Evolutionary conservation across 2,888 invertebrate genomes (phyloP), one percentile per base, ranked within the genome.

Genomic region (Rhabditoides inermis): DNA sequence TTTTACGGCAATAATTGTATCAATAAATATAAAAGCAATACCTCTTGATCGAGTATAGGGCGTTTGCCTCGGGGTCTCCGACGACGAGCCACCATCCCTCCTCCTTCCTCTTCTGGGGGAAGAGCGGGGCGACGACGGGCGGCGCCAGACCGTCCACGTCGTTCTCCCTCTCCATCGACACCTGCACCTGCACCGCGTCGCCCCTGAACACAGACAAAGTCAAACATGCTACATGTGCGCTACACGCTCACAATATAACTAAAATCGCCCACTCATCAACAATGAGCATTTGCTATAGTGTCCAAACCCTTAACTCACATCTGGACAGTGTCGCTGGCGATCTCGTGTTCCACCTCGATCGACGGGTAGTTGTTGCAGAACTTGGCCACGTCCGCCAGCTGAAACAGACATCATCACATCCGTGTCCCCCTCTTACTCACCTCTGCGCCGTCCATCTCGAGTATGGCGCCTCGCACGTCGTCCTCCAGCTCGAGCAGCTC

Each of bases 321-420:
- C 12, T 51, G 51, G 72, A 90, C 83, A 57, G 82, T 82, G 55
- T 88, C 87, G 71, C 86, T 86, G 57, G 88, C 81, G 2, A 95
- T 87, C 79, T 94, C 89, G 69, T 90, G 92, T 0, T 85, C 86
- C 76, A 95, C 84, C 76, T 98, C 95, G 60, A 98, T 95, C 77
- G 95, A 94, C 0, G 98, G 98, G 78, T 99, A 99, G 52, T 94
- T 83, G 81, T 98, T 98, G 78, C 95, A 99, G 83, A 98, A 99
- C 36, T 89, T 83, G 0, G 95, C 98, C 1, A 99, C 95, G 77
- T 98, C 98, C 0, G 89, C 89, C 88, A 95, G 90, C 81, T 98
- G 88, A 10, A 35, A 30, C n/a, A 45, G 32, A 7, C 7, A 32
- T 15, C 32, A 15, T 15, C 15, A 32, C 7, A 10, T 32, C n/a